phyloP scores from a whole-genome alignment of 30 jellyfish, hydroid and myxozoan genomes.

The Hydractinia symbiolongicarpus region DNA sequence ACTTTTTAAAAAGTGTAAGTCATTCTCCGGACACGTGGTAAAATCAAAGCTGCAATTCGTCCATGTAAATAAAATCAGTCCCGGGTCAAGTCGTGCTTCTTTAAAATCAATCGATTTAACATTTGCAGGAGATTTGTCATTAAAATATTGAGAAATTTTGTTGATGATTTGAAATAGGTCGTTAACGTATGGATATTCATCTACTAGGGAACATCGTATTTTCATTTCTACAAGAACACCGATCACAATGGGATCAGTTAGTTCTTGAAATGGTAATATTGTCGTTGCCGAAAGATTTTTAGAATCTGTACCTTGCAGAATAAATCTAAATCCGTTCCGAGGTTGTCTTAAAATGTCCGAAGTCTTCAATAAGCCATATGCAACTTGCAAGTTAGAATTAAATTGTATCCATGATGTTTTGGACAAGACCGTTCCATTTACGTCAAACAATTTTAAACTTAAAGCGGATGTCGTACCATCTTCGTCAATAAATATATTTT shows the following conservation, averaged over 20 bases:
- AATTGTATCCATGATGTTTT: conserved; percentile 40
- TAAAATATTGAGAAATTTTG: background rate
- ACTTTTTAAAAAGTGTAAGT: background rate
- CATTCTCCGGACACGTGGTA: background rate
- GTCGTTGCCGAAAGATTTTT: conserved; percentile 32
- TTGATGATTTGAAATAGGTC: conserved; percentile 22
- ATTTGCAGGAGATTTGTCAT: background rate
- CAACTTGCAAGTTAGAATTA: background rate
- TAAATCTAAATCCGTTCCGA: conserved; percentile 13
- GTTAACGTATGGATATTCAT: conserved; percentile 5
- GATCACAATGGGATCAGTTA: background rate
- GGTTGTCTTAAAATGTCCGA: conserved; percentile 22
- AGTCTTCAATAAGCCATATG: conserved; percentile 30
- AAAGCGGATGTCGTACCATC: conserved; percentile 60
- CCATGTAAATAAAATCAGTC: conserved; percentile 1
- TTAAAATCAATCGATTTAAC: background rate
- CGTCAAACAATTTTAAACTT: conserved; percentile 22
- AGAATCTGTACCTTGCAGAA: conserved; percentile 34
- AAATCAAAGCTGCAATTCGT: conserved; percentile 19
- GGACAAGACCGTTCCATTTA: background rate
- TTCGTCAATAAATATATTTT: conserved; percentile 50
- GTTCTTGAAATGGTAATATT: background rate
- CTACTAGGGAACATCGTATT: background rate
- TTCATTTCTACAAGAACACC: background rate
- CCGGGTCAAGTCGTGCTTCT: background rate